These are phyloP conservation scores for Anolis apletophallus DNA, from an alignment of 2,797 vertebrate species.

Conservation along the genomic window DNA sequence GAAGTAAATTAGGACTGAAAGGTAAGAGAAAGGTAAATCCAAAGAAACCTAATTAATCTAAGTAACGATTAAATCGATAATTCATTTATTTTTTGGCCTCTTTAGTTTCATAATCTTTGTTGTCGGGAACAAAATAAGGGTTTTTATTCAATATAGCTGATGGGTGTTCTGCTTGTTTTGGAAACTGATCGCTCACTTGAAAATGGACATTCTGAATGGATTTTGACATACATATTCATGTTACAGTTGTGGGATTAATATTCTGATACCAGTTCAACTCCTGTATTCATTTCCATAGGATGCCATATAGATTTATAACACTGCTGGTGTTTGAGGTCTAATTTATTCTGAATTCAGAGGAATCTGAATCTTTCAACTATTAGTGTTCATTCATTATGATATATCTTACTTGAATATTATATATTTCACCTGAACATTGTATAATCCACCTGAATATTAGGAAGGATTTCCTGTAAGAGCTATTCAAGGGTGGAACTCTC, in stretches of 20 bases:
- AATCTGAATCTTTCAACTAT: not conserved
- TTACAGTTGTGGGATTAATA: not conserved
- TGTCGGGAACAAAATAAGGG: not conserved
- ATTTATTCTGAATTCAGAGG: not conserved
- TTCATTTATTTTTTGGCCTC: constrained; percentile 21
- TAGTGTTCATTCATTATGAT: not conserved
- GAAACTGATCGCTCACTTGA: not conserved
- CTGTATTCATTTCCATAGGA: not conserved
- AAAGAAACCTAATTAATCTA: constrained; percentile 6
- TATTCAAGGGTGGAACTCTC: no score
- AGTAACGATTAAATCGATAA: constrained; percentile 13
- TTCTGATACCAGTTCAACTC: not conserved
- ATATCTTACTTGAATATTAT: no score
- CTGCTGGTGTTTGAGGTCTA: no score
- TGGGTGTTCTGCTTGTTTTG: not conserved
- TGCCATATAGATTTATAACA: not conserved
- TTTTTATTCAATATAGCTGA: not conserved
- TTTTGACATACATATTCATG: not conserved
- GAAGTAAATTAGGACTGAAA: not conserved
- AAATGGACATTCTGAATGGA: not conserved
- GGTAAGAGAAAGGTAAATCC: not conserved
- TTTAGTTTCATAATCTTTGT: not conserved
- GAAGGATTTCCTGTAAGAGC: no score
- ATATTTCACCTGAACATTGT: no score
- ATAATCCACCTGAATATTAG: no score